These are phyloP conservation scores for Artibeus lituratus DNA, from an alignment of 2,797 vertebrate species.

Conservation along the genomic window DNA sequence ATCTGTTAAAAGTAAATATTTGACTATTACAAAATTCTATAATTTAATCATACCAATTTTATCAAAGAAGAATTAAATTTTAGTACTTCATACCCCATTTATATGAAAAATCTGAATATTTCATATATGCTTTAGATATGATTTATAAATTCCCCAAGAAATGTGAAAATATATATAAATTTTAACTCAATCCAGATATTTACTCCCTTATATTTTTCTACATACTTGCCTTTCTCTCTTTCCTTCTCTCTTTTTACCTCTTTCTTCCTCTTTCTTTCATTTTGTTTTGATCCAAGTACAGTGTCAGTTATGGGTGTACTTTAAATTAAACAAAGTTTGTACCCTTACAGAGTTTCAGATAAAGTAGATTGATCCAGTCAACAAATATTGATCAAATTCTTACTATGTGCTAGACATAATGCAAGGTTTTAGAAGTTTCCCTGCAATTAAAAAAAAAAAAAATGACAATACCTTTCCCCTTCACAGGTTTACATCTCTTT, in stretches of 20 bases:
- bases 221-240: not conserved
- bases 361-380: not conserved
- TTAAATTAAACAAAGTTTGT: not conserved
- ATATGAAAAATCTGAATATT: not conserved
- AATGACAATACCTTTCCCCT: not conserved
- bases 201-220: not conserved
- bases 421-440: not conserved
- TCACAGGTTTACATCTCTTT: not conserved
- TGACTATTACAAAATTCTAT: not conserved
- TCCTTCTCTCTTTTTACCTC: not conserved
- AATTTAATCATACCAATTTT: not conserved
- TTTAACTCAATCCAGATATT: not conserved
- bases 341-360: not conserved
- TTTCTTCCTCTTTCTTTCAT: not conserved
- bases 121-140: not conserved
- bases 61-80: not conserved
- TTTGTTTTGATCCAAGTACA: not conserved
- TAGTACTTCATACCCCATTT: not conserved
- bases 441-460: not conserved
- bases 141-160: not conserved
- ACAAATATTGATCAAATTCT: not conserved
- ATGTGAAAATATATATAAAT: not conserved
- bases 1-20: not conserved
- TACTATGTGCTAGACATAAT: not conserved
- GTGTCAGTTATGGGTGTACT: not conserved